Evolutionary conservation across 1,140 invertebrate species (phyloP).

Genomic region (Drosophila pruinosa): DNA sequence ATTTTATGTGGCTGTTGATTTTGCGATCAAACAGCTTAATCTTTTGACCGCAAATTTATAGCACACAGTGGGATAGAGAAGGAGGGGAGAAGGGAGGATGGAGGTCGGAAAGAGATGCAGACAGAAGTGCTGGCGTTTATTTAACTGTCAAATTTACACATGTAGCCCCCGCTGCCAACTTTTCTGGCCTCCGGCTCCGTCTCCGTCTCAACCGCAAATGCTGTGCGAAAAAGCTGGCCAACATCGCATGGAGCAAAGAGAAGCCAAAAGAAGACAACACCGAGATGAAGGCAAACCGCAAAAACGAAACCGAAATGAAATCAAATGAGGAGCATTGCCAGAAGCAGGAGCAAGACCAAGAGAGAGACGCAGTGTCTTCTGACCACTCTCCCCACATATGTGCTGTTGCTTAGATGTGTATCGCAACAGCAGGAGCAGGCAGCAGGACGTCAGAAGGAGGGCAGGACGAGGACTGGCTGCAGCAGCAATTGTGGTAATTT

Average conservation of each 20-base stretch:
- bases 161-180: slow-evolving; percentile 19
- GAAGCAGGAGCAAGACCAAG: neutral
- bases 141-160: slow-evolving; percentile 73
- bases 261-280: slow-evolving; percentile 7
- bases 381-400: slow-evolving; percentile 4
- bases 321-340: slow-evolving; percentile 58
- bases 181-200: neutral
- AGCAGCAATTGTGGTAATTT: slow-evolving; percentile 63
- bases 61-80: slow-evolving; percentile 15
- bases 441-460: slow-evolving; percentile 35
- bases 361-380: neutral
- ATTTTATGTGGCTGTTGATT: slow-evolving; percentile 76
- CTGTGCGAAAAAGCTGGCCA: slow-evolving; percentile 39
- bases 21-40: slow-evolving; percentile 78
- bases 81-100: neutral
- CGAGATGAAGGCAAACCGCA: slow-evolving; percentile 48
- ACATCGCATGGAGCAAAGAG: no score
- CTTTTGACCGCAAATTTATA: slow-evolving; percentile 71
- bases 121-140: slow-evolving; percentile 47
- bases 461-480: no score
- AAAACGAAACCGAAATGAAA: slow-evolving; percentile 69
- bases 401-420: slow-evolving; percentile 9
- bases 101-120: neutral
- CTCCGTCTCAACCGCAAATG: slow-evolving; percentile 33
- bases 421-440: slow-evolving; percentile 24